A percentile compares a stretch with the other conserved stretches of the same genome.
Evolutionary conservation across 2,797 vertebrate species (phyloP).

Genomic region (Labroides dimidiatus): DNA sequence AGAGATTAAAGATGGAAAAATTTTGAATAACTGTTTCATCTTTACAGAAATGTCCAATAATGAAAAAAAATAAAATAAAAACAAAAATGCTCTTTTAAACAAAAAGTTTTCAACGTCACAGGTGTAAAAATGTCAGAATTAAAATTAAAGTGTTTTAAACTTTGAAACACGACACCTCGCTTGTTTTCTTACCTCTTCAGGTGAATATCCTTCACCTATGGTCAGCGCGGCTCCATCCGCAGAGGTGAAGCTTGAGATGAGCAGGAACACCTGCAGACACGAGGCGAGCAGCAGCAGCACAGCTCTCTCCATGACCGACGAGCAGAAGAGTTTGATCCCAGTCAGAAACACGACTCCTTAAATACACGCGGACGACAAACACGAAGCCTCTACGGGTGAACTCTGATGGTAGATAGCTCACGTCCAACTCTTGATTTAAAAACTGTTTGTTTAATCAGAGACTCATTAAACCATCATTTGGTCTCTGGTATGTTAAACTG

Average conservation of each 20-base stretch:
- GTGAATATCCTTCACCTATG: too few species aligned
- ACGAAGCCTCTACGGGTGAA: background rate
- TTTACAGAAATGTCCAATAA: too few species aligned
- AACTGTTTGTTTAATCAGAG: background rate
- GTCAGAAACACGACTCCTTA: background rate
- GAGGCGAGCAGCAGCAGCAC: conserved; percentile 1
- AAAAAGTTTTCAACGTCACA: too few species aligned
- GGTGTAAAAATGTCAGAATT: too few species aligned
- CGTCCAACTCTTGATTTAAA: background rate
- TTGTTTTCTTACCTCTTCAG: background rate
- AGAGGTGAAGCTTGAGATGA: background rate
- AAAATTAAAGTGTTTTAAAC: too few species aligned
- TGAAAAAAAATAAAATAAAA: too few species aligned
- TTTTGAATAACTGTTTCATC: too few species aligned
- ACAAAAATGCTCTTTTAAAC: too few species aligned
- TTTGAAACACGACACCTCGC: too few species aligned
- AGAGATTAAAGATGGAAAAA: too few species aligned
- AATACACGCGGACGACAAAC: background rate
- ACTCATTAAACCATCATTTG: background rate
- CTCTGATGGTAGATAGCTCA: background rate
- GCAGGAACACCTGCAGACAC: background rate
- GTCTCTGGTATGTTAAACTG: conserved; percentile 3
- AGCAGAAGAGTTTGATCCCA: background rate
- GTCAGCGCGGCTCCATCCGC: background rate
- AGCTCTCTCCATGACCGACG: background rate